A percentile compares a stretch with the other conserved stretches of the same genome.
Evolutionary conservation across 2,888 invertebrate species (phyloP).

Genomic region (Ganaspis brasiliensis): DNA sequence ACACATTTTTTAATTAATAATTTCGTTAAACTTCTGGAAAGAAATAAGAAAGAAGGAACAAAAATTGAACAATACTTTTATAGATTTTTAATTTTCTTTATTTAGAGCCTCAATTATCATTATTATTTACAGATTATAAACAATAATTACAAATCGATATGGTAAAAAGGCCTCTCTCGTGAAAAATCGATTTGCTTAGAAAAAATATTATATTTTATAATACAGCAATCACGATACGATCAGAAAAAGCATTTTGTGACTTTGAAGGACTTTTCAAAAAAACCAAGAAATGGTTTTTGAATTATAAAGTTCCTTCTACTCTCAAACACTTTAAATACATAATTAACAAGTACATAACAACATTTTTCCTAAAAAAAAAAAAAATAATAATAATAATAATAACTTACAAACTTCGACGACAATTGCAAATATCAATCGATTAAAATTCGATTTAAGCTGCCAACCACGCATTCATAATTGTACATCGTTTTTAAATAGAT

Average conservation of each 20-base stretch:
- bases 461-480: slow-evolving; percentile 60
- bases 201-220: slow-evolving; percentile 11
- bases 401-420: neutral
- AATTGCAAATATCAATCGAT: slow-evolving; percentile 38
- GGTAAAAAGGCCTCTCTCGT: slow-evolving; percentile 31
- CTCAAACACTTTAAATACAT: slow-evolving; percentile 7
- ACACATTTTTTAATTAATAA: too few relatives aligned
- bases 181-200: slow-evolving; percentile 18
- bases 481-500: slow-evolving; percentile 63
- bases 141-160: slow-evolving; percentile 35
- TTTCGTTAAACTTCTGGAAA: too few relatives aligned
- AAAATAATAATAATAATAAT: too few relatives aligned
- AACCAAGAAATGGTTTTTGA: neutral
- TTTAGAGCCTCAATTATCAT: slow-evolving; percentile 9
- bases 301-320: neutral
- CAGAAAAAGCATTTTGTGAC: neutral
- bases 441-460: slow-evolving; percentile 59
- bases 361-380: slow-evolving; percentile 6
- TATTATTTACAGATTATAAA: slow-evolving; percentile 40
- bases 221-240: slow-evolving; percentile 17
- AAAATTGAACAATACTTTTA: too few relatives aligned
- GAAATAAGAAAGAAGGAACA: too few relatives aligned
- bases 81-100: neutral
- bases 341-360: slow-evolving; percentile 37
- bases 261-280: neutral